A percentile compares a stretch with the other conserved stretches of the same genome.
Evolutionary conservation across 2,113 vertebrate species (phyloP).

Genomic region (Hypanus sabinus): DNA sequence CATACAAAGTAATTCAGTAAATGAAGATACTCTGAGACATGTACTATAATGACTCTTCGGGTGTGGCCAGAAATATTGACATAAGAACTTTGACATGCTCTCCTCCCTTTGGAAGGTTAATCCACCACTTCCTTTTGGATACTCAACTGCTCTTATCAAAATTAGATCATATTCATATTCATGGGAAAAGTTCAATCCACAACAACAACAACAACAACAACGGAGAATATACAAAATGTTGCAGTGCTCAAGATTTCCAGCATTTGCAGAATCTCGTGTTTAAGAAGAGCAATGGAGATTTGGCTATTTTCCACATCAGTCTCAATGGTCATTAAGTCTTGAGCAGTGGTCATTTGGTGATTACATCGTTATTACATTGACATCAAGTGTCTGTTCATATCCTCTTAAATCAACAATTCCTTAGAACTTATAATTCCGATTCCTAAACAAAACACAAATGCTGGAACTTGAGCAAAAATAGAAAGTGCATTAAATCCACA

Average conservation of each 20-base stretch:
- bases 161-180: background rate
- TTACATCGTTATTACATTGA: too few species aligned
- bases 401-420: slow-evolving; percentile 15
- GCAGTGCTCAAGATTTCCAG: too few species aligned
- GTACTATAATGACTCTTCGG: background rate
- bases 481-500: background rate
- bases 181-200: slow-evolving; percentile 4
- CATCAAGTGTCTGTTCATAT: background rate
- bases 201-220: background rate
- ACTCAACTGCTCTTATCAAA: background rate
- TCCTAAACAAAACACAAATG: background rate
- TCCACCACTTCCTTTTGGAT: background rate
- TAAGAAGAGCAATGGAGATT: background rate
- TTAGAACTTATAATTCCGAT: background rate
- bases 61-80: background rate
- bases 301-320: slow-evolving; percentile 20
- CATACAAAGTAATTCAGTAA: background rate
- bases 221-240: too few species aligned
- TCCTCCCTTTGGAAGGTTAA: slow-evolving; percentile 18
- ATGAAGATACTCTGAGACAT: background rate
- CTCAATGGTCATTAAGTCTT: slow-evolving; percentile 21
- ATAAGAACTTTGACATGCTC: background rate
- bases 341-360: background rate
- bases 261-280: too few species aligned
- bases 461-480: background rate